phyloP scores from a whole-genome alignment of 2,113 vertebrate genomes.

The Leucopsar rothschildi region DNA sequence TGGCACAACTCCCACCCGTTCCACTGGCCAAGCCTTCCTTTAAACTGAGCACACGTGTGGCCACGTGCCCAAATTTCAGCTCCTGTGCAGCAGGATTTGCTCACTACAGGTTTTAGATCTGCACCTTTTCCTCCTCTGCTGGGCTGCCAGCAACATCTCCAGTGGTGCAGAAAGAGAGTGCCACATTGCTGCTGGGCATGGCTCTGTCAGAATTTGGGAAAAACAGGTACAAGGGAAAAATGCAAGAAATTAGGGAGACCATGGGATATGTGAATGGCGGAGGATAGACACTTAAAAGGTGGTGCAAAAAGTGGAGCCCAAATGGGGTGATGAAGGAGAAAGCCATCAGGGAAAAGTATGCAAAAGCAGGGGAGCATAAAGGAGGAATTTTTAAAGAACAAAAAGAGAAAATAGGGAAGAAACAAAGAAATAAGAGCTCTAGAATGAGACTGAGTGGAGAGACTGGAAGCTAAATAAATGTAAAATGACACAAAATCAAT shows the following conservation, averaged over 20 bases:
- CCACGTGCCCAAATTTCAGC: background rate
- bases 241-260: background rate
- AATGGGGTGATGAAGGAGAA: background rate
- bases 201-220: background rate
- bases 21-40: background rate
- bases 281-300: background rate
- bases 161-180: background rate
- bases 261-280: background rate
- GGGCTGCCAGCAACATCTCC: background rate
- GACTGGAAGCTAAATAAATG: background rate
- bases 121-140: background rate
- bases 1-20: slow-evolving; percentile 9
- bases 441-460: background rate
- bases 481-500: background rate
- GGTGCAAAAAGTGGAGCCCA: background rate
- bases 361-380: rapidly evolving
- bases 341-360: background rate
- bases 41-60: background rate
- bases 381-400: background rate
- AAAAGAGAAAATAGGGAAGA: background rate
- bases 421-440: background rate
- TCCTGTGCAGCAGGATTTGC: background rate
- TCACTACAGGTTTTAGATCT: background rate
- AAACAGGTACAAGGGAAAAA: background rate
- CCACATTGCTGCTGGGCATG: rapidly evolving